Percentiles rank a stretch among this genome's conserved stretches.
These are phyloP conservation scores for Ptychoptera contaminata DNA, from an alignment of 2,888 invertebrate species.

Conservation along the genomic window DNA sequence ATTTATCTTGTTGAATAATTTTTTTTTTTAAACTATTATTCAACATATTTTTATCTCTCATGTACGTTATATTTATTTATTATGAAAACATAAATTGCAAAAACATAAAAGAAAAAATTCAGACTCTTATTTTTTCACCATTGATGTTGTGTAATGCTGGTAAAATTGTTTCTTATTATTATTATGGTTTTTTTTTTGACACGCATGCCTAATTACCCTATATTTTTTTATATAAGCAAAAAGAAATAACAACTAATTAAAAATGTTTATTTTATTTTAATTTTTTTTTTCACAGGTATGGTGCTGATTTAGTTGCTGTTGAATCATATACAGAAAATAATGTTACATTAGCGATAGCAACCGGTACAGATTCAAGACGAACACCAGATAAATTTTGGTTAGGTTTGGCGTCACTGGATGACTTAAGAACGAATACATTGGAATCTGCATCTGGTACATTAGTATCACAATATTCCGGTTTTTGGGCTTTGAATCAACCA, in stretches of 20 bases:
- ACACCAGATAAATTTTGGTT: slow-evolving; percentile 71
- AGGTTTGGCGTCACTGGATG: slow-evolving; percentile 78
- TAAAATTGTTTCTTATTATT: too few species aligned
- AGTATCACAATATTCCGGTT: slow-evolving; percentile 85
- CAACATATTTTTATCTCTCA: too few species aligned
- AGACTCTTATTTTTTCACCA: too few species aligned
- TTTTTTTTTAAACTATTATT: too few species aligned
- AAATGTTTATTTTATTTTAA: not conserved
- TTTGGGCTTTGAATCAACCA: slow-evolving; percentile 85
- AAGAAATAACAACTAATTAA: not conserved
- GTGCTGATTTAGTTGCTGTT: slow-evolving; percentile 84
- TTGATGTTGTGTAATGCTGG: too few species aligned
- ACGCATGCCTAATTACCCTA: too few species aligned
- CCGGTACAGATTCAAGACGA: slow-evolving; percentile 44
- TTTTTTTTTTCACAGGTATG: slow-evolving; percentile 52
- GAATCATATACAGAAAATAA: slow-evolving; percentile 86
- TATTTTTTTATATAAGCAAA: not conserved
- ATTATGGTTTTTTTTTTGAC: too few species aligned
- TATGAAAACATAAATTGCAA: too few species aligned
- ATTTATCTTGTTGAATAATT: too few species aligned
- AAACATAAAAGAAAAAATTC: not conserved
- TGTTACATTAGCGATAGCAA: slow-evolving; percentile 67
- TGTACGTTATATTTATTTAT: too few species aligned
- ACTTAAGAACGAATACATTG: slow-evolving; percentile 83
- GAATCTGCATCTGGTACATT: slow-evolving; percentile 83